Evolutionary conservation across 1,140 invertebrate species (phyloP), one percentile per base, ranked within the genome.

Genomic region (Temnothorax longispinosus): DNA sequence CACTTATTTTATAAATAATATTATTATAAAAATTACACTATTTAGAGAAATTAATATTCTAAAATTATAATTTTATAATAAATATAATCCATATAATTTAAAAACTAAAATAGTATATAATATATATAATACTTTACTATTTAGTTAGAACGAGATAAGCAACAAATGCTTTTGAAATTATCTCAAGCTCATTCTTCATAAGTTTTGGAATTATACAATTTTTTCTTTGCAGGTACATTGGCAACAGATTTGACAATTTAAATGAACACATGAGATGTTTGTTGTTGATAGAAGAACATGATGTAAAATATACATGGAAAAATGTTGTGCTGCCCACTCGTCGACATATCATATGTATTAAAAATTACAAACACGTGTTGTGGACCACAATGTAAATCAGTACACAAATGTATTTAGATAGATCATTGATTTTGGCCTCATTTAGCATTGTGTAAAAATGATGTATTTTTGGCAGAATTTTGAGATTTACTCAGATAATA

Each of bases 241-340:
- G 71, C 7, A 74, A 15, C 0, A 84, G 32, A 75, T 84, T 84
- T 52, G 81, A 84, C 5, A 35, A 75, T 8, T 13, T 84, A 41
- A 75, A 75, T 27, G 71, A 75, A 15, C 56, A 50, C 1, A 21
- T 62, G 3, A 72, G 18, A 32, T 47, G 1, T 84, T 44, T 84
- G 6, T 3, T 82, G 7, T 1, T 72, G 2, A 62, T 32, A 44
- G 10, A 74, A 6, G 41, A 84, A 32, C 10, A 21, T 47, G 38
- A 6, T 47, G 6, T 74, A 5, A 44, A 5, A 74, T n/a, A 27
- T 35, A 47, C 67, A 32, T 15, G 58, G 27, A 27, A 27, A 27
- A 27, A 27, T 0, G 27, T 27, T 27, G 27, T 27, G 0, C 27
- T 27, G 27, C 18, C 11, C 4, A 27, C 13, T 69, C 13, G 6